Evolutionary conservation across 2,797 vertebrate species (phyloP).

Genomic region (Xiphophorus birchmanni): DNA sequence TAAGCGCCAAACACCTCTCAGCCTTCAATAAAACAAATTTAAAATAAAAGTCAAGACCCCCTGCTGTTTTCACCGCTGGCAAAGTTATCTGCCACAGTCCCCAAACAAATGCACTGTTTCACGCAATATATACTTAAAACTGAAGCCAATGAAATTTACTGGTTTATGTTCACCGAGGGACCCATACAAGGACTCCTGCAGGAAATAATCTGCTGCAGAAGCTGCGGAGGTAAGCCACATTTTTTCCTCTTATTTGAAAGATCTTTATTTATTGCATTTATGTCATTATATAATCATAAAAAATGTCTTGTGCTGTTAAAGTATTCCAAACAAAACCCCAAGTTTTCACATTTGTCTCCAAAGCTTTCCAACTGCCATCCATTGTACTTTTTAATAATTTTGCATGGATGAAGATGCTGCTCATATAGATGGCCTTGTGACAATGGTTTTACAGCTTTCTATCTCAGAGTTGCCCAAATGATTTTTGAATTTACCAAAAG

Average conservation of each 20-base stretch:
- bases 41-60: background rate
- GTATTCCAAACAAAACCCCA: background rate
- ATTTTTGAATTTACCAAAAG: background rate
- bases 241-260: background rate
- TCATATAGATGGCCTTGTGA: background rate
- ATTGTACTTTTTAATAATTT: background rate
- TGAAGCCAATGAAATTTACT: constrained; percentile 1
- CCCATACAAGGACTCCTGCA: background rate
- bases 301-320: background rate
- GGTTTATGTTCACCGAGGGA: background rate
- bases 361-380: background rate
- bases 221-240: background rate
- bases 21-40: background rate
- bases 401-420: no score
- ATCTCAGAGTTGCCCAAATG: background rate
- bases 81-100: background rate
- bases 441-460: background rate
- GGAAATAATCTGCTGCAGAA: background rate
- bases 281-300: background rate
- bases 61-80: background rate
- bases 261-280: background rate
- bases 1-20: background rate
- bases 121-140: background rate
- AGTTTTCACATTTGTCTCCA: background rate
- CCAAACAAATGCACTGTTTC: background rate